Conservation (phyloP, 2,113 vertebrate genomes). For the Dromaius novaehollandiae region DNA sequence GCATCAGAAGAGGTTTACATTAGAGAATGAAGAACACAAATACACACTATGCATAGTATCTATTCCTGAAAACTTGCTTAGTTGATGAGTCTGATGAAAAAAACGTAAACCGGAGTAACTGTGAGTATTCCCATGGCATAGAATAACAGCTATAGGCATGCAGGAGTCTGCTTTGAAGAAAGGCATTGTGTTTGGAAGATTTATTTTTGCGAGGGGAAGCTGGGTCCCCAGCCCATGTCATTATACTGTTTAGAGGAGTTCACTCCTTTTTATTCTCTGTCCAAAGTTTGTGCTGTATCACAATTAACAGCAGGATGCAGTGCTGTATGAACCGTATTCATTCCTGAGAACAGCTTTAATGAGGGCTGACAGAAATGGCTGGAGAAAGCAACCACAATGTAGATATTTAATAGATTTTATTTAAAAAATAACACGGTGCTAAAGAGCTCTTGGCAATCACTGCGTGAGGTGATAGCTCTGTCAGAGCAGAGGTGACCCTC, state of each 20-base stretch:
- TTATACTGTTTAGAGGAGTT: background rate
- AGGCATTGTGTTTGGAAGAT: background rate
- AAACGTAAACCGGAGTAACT: rapidly evolving
- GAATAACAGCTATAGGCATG: rapidly evolving
- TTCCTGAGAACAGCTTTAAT: background rate
- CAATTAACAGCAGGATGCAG: background rate
- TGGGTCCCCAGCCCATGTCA: background rate
- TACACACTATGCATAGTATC: background rate
- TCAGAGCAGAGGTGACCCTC: background rate
- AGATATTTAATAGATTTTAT: background rate
- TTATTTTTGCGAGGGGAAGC: background rate
- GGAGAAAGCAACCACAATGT: background rate
- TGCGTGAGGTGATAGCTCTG: background rate
- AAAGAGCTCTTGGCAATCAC: background rate
- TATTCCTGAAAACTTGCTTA: background rate
- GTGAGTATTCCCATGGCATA: background rate
- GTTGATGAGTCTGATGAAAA: background rate
- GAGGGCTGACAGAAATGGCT: background rate
- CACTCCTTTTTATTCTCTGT: background rate
- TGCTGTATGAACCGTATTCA: background rate
- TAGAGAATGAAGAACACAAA: background rate
- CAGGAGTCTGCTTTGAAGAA: background rate
- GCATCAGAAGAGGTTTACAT: background rate
- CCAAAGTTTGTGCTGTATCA: background rate
- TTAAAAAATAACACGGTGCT: background rate